Conservation (phyloP, 2,797 vertebrate species). For the Crocodylus rhombifer region DNA sequence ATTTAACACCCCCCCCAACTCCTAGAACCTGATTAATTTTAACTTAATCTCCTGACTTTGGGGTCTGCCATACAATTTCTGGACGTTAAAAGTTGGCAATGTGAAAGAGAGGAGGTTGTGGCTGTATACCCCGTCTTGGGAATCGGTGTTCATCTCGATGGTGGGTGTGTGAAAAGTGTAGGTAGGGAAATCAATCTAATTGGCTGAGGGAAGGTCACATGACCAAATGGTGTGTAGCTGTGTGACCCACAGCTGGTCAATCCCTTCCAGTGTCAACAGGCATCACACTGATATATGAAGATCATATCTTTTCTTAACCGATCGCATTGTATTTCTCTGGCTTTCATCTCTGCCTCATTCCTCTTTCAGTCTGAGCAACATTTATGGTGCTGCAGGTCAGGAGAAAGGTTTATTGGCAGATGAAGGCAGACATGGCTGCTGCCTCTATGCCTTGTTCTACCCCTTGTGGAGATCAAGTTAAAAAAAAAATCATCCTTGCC, state of each 20-base stretch:
- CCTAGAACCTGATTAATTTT: not conserved
- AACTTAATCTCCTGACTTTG: not conserved
- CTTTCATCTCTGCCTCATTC: not conserved
- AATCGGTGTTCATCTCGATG: not conserved
- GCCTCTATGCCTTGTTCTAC: not conserved
- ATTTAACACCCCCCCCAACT: not conserved
- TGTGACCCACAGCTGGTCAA: constrained; percentile 11
- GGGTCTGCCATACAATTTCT: not conserved
- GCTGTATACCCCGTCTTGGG: not conserved
- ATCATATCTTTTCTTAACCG: not conserved
- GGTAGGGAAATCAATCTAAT: not conserved
- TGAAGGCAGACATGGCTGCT: not conserved
- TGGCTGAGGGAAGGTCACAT: not conserved
- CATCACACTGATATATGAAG: not conserved
- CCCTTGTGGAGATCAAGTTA: not conserved
- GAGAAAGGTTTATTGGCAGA: not conserved
- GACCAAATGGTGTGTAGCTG: not conserved
- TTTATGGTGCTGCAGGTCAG: not conserved
- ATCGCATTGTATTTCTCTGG: not conserved
- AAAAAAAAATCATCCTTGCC: not conserved
- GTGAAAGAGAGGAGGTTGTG: not conserved
- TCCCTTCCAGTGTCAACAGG: not conserved
- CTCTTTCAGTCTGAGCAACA: not conserved
- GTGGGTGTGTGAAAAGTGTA: not conserved
- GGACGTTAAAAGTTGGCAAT: not conserved